Evolutionary conservation across 2,888 invertebrate species (phyloP).

Genomic region (Salpingus planirostris): DNA sequence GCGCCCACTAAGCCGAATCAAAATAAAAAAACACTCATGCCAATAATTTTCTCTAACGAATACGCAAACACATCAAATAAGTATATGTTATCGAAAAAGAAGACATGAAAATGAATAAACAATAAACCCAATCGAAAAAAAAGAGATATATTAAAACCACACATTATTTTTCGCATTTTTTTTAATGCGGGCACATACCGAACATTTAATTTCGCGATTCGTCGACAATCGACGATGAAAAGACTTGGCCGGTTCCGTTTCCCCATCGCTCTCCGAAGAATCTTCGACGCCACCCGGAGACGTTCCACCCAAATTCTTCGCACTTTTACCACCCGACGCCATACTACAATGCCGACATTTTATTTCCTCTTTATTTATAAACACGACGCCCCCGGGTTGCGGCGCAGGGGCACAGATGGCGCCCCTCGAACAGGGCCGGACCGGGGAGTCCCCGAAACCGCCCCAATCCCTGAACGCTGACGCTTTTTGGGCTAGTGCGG

Average conservation of each 20-base stretch:
- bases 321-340: conserved; percentile 37
- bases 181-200: conserved; percentile 51
- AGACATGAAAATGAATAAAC: too few relatives aligned
- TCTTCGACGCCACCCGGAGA: conserved; percentile 44
- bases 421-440: not conserved
- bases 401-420: not conserved
- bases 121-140: too few relatives aligned
- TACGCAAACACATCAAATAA: too few relatives aligned
- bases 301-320: conserved; percentile 33
- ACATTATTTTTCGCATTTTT: too few relatives aligned
- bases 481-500: too few relatives aligned
- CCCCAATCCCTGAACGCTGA: too few relatives aligned
- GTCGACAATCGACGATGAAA: conserved; percentile 74
- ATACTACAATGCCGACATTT: conserved; percentile 33
- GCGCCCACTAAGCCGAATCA: too few relatives aligned
- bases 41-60: too few relatives aligned
- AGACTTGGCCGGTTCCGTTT: conserved; percentile 66
- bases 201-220: conserved; percentile 70
- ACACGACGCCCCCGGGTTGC: conserved; percentile 9
- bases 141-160: too few relatives aligned
- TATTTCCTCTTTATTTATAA: conserved; percentile 19
- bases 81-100: too few relatives aligned
- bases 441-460: too few relatives aligned
- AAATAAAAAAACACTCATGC: too few relatives aligned
- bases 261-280: conserved; percentile 75